Evolutionary conservation across 2,888 invertebrate genomes (phyloP), one percentile per base, ranked within the genome.

Genomic region (Latheticus oryzae): DNA sequence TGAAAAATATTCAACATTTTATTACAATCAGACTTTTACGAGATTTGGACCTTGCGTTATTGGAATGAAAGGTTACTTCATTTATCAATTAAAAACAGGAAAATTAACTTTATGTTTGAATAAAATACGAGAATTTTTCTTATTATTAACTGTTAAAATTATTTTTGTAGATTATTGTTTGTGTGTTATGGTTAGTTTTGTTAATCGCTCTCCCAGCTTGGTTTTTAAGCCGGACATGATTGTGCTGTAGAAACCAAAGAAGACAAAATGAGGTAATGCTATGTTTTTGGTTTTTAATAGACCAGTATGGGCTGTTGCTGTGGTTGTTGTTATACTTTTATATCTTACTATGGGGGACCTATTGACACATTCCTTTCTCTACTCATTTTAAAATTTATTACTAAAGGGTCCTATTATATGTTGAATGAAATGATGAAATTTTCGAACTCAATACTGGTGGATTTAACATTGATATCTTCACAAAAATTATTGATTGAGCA

Each of bases 401-500:
- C 81, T 1, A 78, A 82, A 3, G 69, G 84, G 1, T 82, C 82
- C 0, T 84, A 80, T 57, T 80, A 81, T 1, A 78, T 83, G 71
- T 84, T 38, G 45, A 45, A 23, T 33, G 50, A 33, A 7, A 15
- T 24, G 3, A 8, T 58, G 0, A 28, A 43, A 40, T 43, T 43
- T 11, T 43, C 43, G 3, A 15, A 43, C 9, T 4, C 8, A 3
- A 5, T 11, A 5, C 1, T 43, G 17, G 43, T 43, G 11, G 17
- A 17, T 43, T 35, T n/a, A n/a, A n/a, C n/a, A n/a, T n/a, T n/a
- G n/a, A n/a, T n/a, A n/a, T n/a, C n/a, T n/a, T n/a, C n/a, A n/a
- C n/a, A n/a, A n/a, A n/a, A 4, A 11, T 26, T n/a, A 11, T 28
- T 4, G 7, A n/a, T n/a, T n/a, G n/a, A n/a, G n/a, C n/a, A n/a